A percentile compares a stretch with the other conserved stretches of the same genome.
phyloP scores from a whole-genome alignment of 2,797 vertebrate genomes.

The Sebastes minor region DNA sequence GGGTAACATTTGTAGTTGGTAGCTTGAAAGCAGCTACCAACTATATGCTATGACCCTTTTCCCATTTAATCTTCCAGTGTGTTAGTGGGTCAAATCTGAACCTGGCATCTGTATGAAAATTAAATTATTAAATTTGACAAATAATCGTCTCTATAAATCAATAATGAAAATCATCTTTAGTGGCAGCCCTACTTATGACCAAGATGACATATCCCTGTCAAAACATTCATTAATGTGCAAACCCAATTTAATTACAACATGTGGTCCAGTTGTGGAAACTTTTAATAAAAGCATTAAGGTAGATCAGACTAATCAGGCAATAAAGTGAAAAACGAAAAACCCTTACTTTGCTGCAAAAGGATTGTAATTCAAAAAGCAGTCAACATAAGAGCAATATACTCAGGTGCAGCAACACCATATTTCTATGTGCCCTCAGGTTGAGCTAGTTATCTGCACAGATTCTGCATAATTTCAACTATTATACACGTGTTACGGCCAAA shows the following conservation, averaged over 20 bases:
- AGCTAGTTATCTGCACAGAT: background rate
- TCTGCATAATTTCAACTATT: background rate
- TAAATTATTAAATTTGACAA: background rate
- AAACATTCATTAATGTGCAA: background rate
- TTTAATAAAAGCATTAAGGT: background rate
- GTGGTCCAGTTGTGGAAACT: background rate
- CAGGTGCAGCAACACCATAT: background rate
- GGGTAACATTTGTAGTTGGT: background rate
- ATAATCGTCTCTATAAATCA: no score
- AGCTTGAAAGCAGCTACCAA: background rate
- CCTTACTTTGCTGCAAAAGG: background rate
- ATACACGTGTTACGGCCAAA: conserved; percentile 42
- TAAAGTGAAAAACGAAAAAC: background rate
- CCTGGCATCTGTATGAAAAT: conserved; percentile 2
- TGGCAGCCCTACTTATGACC: no score
- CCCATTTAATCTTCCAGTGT: conserved; percentile 3
- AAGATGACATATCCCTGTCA: background rate
- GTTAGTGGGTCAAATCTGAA: conserved; percentile 41
- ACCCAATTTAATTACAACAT: conserved; percentile 4
- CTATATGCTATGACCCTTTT: background rate
- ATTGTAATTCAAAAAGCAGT: background rate
- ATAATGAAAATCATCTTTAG: no score
- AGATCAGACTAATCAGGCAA: background rate
- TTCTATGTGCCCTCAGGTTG: background rate
- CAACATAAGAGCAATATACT: background rate